Evolutionary conservation across 2,113 vertebrate genomes (phyloP), one percentile per base, ranked within the genome.

Genomic region (Pongo abelii): DNA sequence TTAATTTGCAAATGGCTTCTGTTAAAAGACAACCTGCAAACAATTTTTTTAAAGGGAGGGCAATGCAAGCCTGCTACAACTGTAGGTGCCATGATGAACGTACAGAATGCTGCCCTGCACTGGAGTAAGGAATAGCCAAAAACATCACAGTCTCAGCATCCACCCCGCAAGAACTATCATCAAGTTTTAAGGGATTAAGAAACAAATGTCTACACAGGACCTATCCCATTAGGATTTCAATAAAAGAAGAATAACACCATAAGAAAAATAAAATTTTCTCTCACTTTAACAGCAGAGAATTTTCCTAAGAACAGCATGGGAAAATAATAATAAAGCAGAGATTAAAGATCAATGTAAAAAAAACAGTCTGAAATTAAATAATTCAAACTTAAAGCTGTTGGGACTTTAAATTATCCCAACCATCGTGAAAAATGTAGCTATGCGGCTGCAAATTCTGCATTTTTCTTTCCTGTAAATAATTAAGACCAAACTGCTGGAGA

Each of bases 51-150:
- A 59, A 70, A 77, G 55, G 50, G 13, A 52, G 23, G 61, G 78
- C 77, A 52, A 77, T 2, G 2, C 30, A 57, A 59, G 72, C 46
- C 61, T 64, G 38, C 27, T 40, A 16, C 46, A 78, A 11, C 8
- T 9, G 22, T 55, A 57, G 79, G 23, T 6, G 46, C 43, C 5
- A 16, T 1, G 16, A 22, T 2, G 1, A 72, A 35, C 32, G 23
- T 7, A 5, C 16, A 35, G 7, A 61, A 10, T 1, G 55, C 48
- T 0, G 1, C 6, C 32, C 72, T 16, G 2, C 18, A 27, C 32
- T 20, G 12, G 18, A 25, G 9, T 16, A 6, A 59, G 35, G 25
- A 52, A 3, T 0, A 1, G 32, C 69, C 38, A 18, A 81, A 22
- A 27, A 23, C 14, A 10, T 18, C 12, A 0, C 2, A 48, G 17